Evolutionary conservation across 2,113 vertebrate species (phyloP).

Genomic region (Eira barbara): DNA sequence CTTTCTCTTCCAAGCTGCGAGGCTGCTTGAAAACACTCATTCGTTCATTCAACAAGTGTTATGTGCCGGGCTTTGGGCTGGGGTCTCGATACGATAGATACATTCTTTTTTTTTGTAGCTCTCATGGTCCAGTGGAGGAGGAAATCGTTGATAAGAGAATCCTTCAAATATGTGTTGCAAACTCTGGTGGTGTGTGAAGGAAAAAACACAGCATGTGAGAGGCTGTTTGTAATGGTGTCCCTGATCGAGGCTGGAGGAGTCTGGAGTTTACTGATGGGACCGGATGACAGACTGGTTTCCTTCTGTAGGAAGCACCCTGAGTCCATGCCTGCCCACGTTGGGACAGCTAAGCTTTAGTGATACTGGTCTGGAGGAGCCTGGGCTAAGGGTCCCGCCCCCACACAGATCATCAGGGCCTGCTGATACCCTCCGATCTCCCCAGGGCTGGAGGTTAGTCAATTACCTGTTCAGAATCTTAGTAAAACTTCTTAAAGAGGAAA

Average conservation of each 20-base stretch:
- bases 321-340: fast-evolving
- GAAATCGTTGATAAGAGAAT: background rate
- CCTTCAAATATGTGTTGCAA: background rate
- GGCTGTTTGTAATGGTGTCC: too few relatives aligned
- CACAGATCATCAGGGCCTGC: background rate
- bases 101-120: background rate
- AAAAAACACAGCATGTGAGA: background rate
- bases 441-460: background rate
- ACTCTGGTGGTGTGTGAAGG: background rate
- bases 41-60: background rate
- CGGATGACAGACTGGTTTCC: background rate
- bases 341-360: background rate
- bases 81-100: background rate
- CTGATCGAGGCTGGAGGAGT: background rate
- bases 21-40: background rate
- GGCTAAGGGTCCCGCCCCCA: background rate
- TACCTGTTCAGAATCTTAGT: background rate
- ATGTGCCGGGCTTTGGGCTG: background rate
- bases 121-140: background rate
- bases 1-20: background rate
- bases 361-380: background rate
- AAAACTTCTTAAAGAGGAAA: background rate
- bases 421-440: background rate
- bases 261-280: background rate
- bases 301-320: background rate